A percentile compares a stretch with the other conserved stretches of the same genome.
phyloP scores from a whole-genome alignment of 2,113 vertebrate species.

The Archocentrus centrarchus region DNA sequence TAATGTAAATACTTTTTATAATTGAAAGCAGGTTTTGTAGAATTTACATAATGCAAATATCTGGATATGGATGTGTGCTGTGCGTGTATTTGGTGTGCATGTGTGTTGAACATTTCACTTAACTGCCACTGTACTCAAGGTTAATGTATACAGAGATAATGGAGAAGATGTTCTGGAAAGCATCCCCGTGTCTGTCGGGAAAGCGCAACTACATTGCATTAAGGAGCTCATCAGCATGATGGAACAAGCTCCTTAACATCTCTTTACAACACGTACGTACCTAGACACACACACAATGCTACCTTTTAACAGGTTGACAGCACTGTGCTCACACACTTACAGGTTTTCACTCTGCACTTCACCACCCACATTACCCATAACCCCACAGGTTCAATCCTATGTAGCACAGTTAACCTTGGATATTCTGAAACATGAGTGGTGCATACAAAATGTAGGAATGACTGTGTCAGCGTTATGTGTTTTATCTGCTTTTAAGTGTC shows the following conservation, averaged over 20 bases:
- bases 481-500: background rate
- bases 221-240: conserved; percentile 73
- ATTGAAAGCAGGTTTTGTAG: background rate
- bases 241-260: conserved; percentile 73
- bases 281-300: background rate
- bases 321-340: conserved; percentile 21
- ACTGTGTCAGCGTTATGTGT: background rate
- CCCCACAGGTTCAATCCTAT: conserved; percentile 32
- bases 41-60: conserved; percentile 20
- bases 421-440: conserved; percentile 13
- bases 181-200: conserved; percentile 54
- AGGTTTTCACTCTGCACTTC: conserved; percentile 27
- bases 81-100: background rate
- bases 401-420: conserved; percentile 41
- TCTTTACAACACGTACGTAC: conserved; percentile 53
- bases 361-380: conserved; percentile 36
- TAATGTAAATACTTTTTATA: background rate
- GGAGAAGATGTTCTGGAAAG: conserved; percentile 72
- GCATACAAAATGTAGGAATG: conserved; percentile 15
- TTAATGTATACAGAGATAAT: conserved; percentile 79
- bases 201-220: conserved; percentile 68
- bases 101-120: conserved; percentile 23
- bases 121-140: conserved; percentile 60
- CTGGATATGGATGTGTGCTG: conserved; percentile 2
- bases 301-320: conserved; percentile 57